Conservation (phyloP, 1,140 invertebrate genomes). For the Mercenaria mercenaria region DNA sequence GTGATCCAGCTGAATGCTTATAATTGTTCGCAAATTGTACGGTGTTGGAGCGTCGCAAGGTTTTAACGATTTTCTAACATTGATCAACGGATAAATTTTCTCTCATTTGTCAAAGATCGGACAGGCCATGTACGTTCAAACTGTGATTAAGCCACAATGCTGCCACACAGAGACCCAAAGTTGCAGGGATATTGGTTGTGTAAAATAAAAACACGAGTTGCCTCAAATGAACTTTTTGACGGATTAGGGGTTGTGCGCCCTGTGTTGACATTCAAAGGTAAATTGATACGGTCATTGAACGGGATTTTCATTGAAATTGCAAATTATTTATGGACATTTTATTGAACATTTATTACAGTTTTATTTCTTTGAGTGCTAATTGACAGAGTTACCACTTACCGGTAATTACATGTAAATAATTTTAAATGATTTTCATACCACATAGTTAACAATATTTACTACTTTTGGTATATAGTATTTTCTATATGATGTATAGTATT, state of each 20-base stretch:
- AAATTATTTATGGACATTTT: not conserved
- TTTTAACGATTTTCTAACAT: constrained; percentile 37
- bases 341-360: no score
- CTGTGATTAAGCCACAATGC: constrained; percentile 6
- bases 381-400: no score
- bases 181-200: not conserved
- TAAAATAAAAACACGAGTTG: not conserved
- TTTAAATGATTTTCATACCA: no score
- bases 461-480: no score
- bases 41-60: constrained; percentile 30
- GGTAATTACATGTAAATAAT: no score
- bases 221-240: not conserved
- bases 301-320: not conserved
- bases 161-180: not conserved
- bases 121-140: not conserved
- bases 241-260: not conserved
- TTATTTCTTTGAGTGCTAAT: no score
- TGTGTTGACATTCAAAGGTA: not conserved
- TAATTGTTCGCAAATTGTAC: constrained; percentile 52
- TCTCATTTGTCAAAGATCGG: constrained; percentile 32
- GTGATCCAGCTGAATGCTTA: constrained; percentile 33
- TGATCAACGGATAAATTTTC: constrained; percentile 29
- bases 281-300: not conserved
- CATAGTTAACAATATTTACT: no score
- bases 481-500: no score